These are phyloP conservation scores for Ennomos erosarius DNA, from an alignment of 2,888 invertebrate species.

Conservation along the genomic window DNA sequence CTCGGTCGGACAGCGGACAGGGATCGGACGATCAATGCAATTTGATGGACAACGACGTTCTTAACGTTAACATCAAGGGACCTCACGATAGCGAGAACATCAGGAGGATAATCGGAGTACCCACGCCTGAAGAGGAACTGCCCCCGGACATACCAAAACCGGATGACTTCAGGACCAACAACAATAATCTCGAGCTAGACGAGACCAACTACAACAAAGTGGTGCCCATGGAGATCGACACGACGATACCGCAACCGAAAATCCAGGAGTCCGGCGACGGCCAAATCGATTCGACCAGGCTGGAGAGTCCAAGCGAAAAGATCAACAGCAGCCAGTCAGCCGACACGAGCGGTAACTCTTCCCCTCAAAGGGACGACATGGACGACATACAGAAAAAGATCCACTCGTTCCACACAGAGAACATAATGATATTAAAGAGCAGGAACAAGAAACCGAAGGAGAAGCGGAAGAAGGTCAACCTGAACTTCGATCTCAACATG, in stretches of 20 bases:
- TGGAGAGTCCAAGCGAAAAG: slow-evolving; percentile 72
- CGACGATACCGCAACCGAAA: slow-evolving; percentile 70
- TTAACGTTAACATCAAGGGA: slow-evolving; percentile 70
- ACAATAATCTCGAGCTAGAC: slow-evolving; percentile 71
- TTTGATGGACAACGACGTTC: slow-evolving; percentile 68
- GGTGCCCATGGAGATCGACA: slow-evolving; percentile 79
- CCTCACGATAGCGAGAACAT: slow-evolving; percentile 75
- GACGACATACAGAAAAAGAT: slow-evolving; percentile 87
- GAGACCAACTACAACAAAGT: slow-evolving; percentile 72
- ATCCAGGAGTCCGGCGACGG: slow-evolving; percentile 66
- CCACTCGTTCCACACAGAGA: slow-evolving; percentile 87
- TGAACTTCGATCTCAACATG: slow-evolving; percentile 83
- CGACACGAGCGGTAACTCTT: slow-evolving; percentile 80
- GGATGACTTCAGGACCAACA: slow-evolving; percentile 64
- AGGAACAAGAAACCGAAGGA: slow-evolving; percentile 86
- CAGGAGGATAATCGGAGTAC: slow-evolving; percentile 75
- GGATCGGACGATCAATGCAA: slow-evolving; percentile 78
- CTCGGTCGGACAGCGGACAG: slow-evolving; percentile 77
- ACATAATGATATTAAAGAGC: slow-evolving; percentile 86
- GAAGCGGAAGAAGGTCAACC: slow-evolving; percentile 82
- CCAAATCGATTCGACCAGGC: slow-evolving; percentile 58
- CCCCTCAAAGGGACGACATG: slow-evolving; percentile 83
- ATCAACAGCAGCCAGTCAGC: slow-evolving; percentile 72
- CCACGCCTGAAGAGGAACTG: slow-evolving; percentile 70
- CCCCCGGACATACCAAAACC: slow-evolving; percentile 65